phyloP scores from a whole-genome alignment of 2,113 vertebrate genomes.

The Brevimyrus niger region DNA sequence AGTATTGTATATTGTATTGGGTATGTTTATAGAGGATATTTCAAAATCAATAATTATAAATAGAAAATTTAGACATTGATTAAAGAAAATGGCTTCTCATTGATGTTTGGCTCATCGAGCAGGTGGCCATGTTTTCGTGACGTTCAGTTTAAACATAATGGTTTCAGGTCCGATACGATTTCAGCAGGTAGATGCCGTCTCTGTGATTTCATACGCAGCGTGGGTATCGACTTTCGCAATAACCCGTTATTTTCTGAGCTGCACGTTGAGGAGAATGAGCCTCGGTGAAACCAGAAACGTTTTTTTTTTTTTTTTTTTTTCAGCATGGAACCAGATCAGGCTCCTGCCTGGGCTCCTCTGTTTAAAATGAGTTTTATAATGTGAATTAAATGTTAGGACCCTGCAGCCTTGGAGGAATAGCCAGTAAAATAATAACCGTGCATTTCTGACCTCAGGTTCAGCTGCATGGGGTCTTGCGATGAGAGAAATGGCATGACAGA shows the following conservation, averaged over 20 bases:
- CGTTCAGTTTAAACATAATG: background rate
- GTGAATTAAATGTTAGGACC: background rate
- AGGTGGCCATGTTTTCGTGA: background rate
- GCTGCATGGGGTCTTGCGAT: background rate
- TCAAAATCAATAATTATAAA: slow-evolving; percentile 2
- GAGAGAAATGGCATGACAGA: background rate
- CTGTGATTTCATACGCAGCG: background rate
- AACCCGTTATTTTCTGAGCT: background rate
- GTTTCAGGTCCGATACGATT: background rate
- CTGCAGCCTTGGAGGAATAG: background rate
- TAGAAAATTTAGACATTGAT: background rate
- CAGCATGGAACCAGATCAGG: background rate
- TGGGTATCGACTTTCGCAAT: background rate
- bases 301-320: background rate
- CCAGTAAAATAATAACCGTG: background rate
- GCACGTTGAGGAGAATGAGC: no score
- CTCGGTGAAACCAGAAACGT: background rate
- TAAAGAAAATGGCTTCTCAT: background rate
- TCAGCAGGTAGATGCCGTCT: background rate
- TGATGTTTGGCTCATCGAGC: background rate
- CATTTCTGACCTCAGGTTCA: background rate
- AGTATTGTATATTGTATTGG: background rate
- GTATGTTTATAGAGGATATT: background rate
- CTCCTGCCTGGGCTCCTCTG: background rate
- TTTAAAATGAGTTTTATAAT: slow-evolving; percentile 1